Evolutionary conservation across 2,888 invertebrate species (phyloP).

Genomic region (Drosophila acutilabella): DNA sequence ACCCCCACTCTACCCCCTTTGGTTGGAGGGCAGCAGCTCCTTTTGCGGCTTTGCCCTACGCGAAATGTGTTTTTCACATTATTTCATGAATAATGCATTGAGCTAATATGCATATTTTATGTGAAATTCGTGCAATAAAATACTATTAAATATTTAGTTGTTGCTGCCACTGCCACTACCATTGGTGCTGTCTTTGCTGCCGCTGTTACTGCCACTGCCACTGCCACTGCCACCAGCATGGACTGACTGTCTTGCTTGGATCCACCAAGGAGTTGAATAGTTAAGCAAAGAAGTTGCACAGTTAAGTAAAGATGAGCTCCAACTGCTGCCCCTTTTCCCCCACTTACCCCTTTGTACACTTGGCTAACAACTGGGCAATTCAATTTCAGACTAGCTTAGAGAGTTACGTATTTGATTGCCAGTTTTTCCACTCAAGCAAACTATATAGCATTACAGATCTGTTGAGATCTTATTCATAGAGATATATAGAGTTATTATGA

Average conservation of each 20-base stretch:
- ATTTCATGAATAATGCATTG: slow-evolving; percentile 84
- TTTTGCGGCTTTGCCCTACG: slow-evolving; percentile 58
- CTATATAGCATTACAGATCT: too few species aligned
- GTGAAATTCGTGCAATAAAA: slow-evolving; percentile 84
- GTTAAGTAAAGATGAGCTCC: slow-evolving; percentile 29
- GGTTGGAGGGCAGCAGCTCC: slow-evolving; percentile 30
- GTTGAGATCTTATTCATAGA: too few species aligned
- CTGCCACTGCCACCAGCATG: slow-evolving; percentile 33
- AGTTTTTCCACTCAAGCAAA: neutral
- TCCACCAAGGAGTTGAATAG: slow-evolving; percentile 57
- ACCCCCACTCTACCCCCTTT: neutral
- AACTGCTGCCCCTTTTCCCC: neutral
- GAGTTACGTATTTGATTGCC: slow-evolving; percentile 5
- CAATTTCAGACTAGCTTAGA: slow-evolving; percentile 15
- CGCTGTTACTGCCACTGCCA: neutral
- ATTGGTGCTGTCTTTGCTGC: slow-evolving; percentile 2
- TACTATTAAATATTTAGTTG: slow-evolving; percentile 85
- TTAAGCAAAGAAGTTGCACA: slow-evolving; percentile 41
- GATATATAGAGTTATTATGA: too few species aligned
- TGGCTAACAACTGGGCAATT: slow-evolving; percentile 25
- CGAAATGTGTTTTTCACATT: slow-evolving; percentile 82
- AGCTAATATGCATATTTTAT: slow-evolving; percentile 84
- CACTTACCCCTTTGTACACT: slow-evolving; percentile 9
- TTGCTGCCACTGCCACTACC: slow-evolving; percentile 40
- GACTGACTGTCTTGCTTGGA: slow-evolving; percentile 28